Evolutionary conservation across 2,797 vertebrate species (phyloP), one percentile per base, ranked within the genome.

Genomic region (Alectoris magna): DNA sequence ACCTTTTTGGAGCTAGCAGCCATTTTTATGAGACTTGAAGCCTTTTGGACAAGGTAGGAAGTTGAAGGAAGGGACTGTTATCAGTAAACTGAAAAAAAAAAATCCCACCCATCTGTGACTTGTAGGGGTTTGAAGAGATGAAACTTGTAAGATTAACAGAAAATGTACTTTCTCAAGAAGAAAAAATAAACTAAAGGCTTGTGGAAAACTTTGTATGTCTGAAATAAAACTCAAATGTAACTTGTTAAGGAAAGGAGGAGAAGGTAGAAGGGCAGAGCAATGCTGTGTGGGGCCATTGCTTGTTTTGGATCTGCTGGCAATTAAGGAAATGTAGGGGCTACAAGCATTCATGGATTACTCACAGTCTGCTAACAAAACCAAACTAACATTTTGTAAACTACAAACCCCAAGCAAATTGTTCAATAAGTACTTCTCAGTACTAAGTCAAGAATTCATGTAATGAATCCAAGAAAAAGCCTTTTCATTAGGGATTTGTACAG

Each of bases 81-180:
- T 36, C 11, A 7, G 75, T 23, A 62, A 94, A 68, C 31, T 26
- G 51, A 72, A 17, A 38, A 17, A 38, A 7, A 87, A 7, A 87
- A 16, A 48, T 0, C 0, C 3, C 11, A 48, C 26, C 9, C 5
- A 31, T 73, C 48, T 82, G 17, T 19, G 49, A 46, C 29, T 83
- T 71, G 15, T 10, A 80, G 6, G 9, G 27, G 29, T 60, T 41
- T 14, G 14, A 74, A 76, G 19, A 41, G 11, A 56, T 10, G 4
- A 53, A 73, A 60, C 29, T 2, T 60, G 24, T 41, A 77, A 58
- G 48, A 87, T n/a, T 59, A 81, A 41, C 8, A 59, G 39, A 76
- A 91, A 59, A 49, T 55, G 11, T 74, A 58, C 9, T 14, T 94
- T 74, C 24, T 85, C 0, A 0, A 22, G 18, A 27, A 31, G 10